phyloP scores from a whole-genome alignment of 2,113 vertebrate genomes.

The Nesoenas mayeri region DNA sequence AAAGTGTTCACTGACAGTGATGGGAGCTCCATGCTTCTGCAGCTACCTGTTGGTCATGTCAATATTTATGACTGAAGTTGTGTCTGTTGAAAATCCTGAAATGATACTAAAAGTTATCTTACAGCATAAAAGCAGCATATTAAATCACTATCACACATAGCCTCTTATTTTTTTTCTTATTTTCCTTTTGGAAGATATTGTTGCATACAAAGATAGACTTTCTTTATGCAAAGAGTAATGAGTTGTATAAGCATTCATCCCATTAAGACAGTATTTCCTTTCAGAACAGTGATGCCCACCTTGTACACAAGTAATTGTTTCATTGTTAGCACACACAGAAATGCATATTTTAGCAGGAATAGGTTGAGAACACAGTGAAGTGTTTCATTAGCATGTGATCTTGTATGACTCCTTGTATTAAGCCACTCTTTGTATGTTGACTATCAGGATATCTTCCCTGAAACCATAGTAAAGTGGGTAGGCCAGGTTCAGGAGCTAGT shows the following conservation, averaged over 20 bases:
- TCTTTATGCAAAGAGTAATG: neutral
- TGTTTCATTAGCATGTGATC: neutral
- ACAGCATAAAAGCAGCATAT: neutral
- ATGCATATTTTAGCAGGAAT: neutral
- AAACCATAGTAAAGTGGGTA: neutral
- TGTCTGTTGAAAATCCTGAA: neutral
- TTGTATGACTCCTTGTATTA: neutral
- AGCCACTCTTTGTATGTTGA: neutral
- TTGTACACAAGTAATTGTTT: neutral
- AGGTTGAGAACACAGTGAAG: neutral
- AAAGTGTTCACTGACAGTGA: neutral
- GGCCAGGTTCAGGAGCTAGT: neutral
- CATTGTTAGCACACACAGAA: neutral
- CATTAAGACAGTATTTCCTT: neutral
- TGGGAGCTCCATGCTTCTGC: neutral
- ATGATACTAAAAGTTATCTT: neutral
- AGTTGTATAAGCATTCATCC: neutral
- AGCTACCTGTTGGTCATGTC: neutral
- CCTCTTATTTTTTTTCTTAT: neutral
- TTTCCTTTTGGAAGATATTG: neutral
- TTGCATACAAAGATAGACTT: neutral
- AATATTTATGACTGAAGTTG: neutral
- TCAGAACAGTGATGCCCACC: neutral
- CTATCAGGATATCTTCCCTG: constrained; percentile 1
- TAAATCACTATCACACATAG: neutral